Evolutionary conservation across 1,140 invertebrate genomes (phyloP).

Genomic region (Drosophila quadrilineata): DNA sequence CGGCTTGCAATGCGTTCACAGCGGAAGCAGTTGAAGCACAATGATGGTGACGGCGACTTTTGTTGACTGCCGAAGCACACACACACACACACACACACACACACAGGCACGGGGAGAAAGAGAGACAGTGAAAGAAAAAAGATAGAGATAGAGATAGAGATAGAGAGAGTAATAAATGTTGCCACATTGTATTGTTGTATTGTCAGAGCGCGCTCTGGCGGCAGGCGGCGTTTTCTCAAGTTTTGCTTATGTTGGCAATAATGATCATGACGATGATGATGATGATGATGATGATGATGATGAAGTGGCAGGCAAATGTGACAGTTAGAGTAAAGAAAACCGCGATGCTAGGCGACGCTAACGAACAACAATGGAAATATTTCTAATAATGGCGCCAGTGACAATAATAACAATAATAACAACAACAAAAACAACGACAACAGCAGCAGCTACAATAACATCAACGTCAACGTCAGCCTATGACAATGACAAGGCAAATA

Average conservation of each 20-base stretch:
- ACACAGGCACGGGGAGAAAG: background rate
- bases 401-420: slow-evolving; percentile 32
- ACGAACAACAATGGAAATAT: slow-evolving; percentile 48
- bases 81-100: slow-evolving; percentile 1
- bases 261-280: slow-evolving; percentile 31
- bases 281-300: slow-evolving; percentile 52
- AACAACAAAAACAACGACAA: background rate
- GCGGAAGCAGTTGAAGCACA: slow-evolving; percentile 29
- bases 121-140: no score
- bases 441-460: slow-evolving; percentile 4
- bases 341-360: slow-evolving; percentile 38
- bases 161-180: slow-evolving; percentile 14
- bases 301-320: slow-evolving; percentile 66
- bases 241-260: no score
- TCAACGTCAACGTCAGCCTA: slow-evolving; percentile 49
- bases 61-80: background rate
- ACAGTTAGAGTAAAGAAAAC: slow-evolving; percentile 63
- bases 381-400: slow-evolving; percentile 44
- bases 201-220: no score
- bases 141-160: no score
- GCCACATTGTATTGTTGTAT: slow-evolving; percentile 40
- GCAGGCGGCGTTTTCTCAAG: background rate
- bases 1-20: slow-evolving; percentile 32
- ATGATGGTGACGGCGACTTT: slow-evolving; percentile 10
- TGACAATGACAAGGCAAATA: slow-evolving; percentile 68